Conservation (phyloP, 2,113 vertebrate genomes). For the Anseranas semipalmata region DNA sequence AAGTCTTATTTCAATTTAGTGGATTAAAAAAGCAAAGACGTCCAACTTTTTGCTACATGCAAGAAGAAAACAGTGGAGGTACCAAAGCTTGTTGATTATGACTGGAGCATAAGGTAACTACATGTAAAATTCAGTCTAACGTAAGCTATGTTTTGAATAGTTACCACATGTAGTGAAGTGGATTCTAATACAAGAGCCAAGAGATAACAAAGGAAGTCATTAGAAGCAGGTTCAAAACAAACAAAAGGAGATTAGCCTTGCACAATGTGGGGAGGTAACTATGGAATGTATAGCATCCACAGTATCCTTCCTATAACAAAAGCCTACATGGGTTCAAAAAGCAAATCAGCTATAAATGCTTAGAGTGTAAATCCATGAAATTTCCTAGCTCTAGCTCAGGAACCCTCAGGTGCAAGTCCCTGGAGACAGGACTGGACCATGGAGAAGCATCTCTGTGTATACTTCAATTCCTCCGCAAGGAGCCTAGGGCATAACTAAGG, state of each 20-base stretch:
- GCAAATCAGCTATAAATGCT: background rate
- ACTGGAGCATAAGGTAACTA: background rate
- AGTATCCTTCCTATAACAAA: background rate
- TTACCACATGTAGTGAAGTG: background rate
- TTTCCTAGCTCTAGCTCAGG: background rate
- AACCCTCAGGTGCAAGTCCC: background rate
- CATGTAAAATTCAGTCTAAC: background rate
- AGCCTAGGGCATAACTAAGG: rapidly evolving
- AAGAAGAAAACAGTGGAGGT: background rate
- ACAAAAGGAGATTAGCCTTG: background rate
- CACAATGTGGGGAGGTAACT: background rate
- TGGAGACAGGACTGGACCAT: rapidly evolving
- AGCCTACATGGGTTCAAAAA: background rate
- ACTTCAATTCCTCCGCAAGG: rapidly evolving
- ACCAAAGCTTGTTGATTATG: background rate
- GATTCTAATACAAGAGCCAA: background rate
- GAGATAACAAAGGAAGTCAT: background rate
- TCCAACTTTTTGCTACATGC: background rate
- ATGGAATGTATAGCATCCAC: background rate
- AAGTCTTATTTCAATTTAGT: background rate
- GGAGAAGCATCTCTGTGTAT: background rate
- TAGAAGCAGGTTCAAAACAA: background rate
- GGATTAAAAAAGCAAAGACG: background rate
- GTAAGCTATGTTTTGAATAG: background rate
- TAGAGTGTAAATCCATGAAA: background rate